These are phyloP conservation scores for Sebastes taczanowskii DNA, from an alignment of 2,797 vertebrate genomes.

Conservation along the genomic window DNA sequence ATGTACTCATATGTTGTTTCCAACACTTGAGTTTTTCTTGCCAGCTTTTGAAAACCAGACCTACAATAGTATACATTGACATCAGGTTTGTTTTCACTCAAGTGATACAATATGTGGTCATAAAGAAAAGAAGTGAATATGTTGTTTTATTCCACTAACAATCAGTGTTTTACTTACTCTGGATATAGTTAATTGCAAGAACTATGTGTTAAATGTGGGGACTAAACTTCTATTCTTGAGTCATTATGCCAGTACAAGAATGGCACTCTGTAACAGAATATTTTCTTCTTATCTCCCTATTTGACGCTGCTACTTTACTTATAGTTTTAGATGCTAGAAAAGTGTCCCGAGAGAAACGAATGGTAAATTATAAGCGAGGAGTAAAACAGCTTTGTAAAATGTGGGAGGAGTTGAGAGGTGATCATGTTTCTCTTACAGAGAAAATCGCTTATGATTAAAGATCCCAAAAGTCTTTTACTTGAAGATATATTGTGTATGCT, in stretches of 20 bases:
- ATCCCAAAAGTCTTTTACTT: slow-evolving; percentile 5
- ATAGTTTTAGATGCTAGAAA: slow-evolving; percentile 20
- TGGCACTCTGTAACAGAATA: neutral
- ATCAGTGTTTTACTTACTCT: neutral
- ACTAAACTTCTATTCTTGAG: neutral
- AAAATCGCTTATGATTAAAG: slow-evolving; percentile 5
- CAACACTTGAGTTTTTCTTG: neutral
- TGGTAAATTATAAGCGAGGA: slow-evolving; percentile 10
- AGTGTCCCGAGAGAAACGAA: slow-evolving; percentile 20
- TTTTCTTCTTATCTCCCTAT: neutral
- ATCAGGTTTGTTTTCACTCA: neutral
- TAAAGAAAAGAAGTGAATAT: neutral
- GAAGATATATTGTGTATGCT: neutral
- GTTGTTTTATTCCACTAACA: neutral
- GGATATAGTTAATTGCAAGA: neutral
- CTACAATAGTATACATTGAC: neutral
- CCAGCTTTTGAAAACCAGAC: neutral
- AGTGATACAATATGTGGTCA: neutral
- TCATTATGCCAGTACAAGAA: neutral
- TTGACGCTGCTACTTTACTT: neutral
- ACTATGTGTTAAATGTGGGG: neutral
- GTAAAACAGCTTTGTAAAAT: slow-evolving; percentile 25
- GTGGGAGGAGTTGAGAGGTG: slow-evolving; percentile 2
- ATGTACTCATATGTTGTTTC: neutral
- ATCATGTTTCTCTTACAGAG: slow-evolving; percentile 19